These are phyloP conservation scores for Acrocephalus arundinaceus DNA, from an alignment of 2,113 vertebrate species.

Conservation along the genomic window DNA sequence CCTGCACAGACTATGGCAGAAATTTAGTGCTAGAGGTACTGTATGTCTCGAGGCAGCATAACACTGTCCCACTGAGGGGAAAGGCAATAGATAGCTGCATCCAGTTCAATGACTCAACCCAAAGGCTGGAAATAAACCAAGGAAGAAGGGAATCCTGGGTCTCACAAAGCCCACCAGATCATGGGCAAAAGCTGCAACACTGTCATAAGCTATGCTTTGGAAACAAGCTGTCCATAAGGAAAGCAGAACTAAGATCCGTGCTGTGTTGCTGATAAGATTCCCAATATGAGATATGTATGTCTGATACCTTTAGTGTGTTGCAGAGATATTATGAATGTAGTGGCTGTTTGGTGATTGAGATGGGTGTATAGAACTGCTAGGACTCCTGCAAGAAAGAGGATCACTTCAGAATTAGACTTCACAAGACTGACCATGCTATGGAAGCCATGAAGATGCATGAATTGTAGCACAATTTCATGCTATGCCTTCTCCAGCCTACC, in stretches of 20 bases:
- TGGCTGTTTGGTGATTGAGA: neutral
- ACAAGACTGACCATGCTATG: neutral
- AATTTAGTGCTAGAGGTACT: neutral
- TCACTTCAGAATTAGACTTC: neutral
- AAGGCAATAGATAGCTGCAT: neutral
- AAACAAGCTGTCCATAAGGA: neutral
- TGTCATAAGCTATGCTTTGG: neutral
- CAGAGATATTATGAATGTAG: neutral
- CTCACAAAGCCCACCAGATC: neutral
- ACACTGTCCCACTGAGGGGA: neutral
- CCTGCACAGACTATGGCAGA: neutral
- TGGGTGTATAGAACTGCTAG: neutral
- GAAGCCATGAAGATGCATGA: neutral
- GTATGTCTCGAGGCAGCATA: neutral
- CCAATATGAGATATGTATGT: fast-evolving
- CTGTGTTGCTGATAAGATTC: neutral
- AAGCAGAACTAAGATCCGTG: neutral
- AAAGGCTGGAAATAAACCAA: neutral
- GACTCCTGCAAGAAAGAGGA: neutral
- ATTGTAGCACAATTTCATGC: neutral
- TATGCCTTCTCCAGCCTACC: neutral
- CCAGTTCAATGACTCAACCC: neutral
- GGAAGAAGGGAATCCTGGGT: neutral
- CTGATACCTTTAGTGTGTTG: neutral
- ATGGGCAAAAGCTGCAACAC: neutral